Conservation (phyloP, 2,888 invertebrate species). For the Brenthis ino region DNA sequence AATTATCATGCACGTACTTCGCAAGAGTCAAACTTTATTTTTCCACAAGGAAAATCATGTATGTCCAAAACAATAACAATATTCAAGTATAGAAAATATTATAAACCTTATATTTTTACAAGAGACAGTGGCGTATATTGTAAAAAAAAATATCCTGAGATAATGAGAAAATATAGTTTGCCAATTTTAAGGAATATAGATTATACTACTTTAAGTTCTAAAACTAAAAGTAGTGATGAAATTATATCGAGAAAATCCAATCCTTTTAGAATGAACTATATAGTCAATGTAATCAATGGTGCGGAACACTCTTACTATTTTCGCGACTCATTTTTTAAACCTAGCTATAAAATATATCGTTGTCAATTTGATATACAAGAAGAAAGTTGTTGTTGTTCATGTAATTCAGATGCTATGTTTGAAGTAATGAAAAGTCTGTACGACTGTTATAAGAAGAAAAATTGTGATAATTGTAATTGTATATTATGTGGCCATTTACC, state of each 20-base stretch:
- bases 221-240: slow-evolving; percentile 14
- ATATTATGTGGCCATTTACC: slow-evolving; percentile 61
- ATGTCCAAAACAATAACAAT: slow-evolving; percentile 13
- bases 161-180: slow-evolving; percentile 9
- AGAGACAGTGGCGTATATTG: not conserved
- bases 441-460: slow-evolving; percentile 68
- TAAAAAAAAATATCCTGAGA: not conserved
- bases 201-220: slow-evolving; percentile 4
- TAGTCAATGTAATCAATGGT: slow-evolving; percentile 8
- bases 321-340: slow-evolving; percentile 7
- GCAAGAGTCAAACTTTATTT: slow-evolving; percentile 2
- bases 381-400: slow-evolving; percentile 60
- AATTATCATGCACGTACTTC: not conserved
- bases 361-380: slow-evolving; percentile 53
- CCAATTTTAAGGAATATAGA: not conserved
- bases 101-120: not conserved
- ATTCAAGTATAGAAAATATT: slow-evolving; percentile 12
- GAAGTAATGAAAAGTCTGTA: slow-evolving; percentile 72
- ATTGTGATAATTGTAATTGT: slow-evolving; percentile 64
- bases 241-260: not conserved
- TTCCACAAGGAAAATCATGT: not conserved
- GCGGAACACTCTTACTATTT: slow-evolving; percentile 1
- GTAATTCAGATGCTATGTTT: slow-evolving; percentile 71
- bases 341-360: slow-evolving; percentile 47
- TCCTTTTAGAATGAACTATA: slow-evolving; percentile 14